Conservation (phyloP, 2,113 vertebrate genomes). For the Ceyx cyanopectus region DNA sequence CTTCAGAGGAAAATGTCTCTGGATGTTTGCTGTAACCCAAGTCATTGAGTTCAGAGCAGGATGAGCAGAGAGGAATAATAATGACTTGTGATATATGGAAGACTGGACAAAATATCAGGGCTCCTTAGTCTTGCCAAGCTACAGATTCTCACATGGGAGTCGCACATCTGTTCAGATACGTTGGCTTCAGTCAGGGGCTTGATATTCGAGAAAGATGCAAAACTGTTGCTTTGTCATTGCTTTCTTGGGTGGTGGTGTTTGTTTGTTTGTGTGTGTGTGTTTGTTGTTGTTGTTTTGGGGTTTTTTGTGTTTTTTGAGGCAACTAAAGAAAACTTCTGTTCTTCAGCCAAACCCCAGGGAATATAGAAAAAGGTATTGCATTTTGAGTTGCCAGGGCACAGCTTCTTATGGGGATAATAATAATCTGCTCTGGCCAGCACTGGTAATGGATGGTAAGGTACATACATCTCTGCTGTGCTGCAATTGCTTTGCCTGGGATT, state of each 20-base stretch:
- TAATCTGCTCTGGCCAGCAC: background rate
- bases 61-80: background rate
- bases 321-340: background rate
- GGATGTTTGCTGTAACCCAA: background rate
- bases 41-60: background rate
- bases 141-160: background rate
- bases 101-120: background rate
- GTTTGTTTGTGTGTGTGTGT: too few species aligned
- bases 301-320: background rate
- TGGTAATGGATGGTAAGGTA: background rate
- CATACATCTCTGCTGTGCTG: background rate
- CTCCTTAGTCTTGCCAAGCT: background rate
- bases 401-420: background rate
- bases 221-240: background rate
- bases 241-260: background rate
- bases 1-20: background rate
- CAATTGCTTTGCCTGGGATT: background rate
- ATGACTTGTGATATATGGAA: background rate
- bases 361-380: background rate
- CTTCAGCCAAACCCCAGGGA: background rate
- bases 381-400: background rate
- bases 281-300: too few species aligned
- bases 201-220: background rate
- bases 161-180: background rate
- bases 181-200: background rate